Base-by-base conservation (phyloP, 2,888 invertebrate genomes). In the Megalurothrips usitatus region DNA sequence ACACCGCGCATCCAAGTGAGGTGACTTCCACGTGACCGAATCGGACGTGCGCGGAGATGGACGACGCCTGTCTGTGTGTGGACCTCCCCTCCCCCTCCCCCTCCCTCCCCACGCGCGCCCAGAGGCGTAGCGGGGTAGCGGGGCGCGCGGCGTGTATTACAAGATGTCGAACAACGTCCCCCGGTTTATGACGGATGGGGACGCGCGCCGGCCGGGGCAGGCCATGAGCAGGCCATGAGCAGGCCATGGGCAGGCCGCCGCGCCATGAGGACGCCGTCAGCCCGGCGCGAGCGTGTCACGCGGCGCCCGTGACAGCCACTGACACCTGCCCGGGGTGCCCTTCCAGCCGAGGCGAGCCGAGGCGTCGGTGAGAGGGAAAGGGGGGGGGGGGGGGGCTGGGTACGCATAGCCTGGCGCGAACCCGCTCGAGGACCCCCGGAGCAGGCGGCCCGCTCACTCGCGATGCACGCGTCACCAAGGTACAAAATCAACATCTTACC, bases 121-220 rank as follows among this genome's bases (percentile, higher is more conserved):
- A 43, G 34, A 6, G 34, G 34, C 34, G 34, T 43, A 43, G 34
- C 58, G 14, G 58, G 58, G 17, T 52, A 17, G 17, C 52, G 52
- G 52, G 1, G 52, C 52, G 34, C 34, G 34, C 34, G 6, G 34
- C 68, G 68, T 75, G 68, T 75, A 75, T 75, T 75, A 75, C 68
- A 75, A 75, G 68, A 75, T 75, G 68, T 75, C 68, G 68, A 75
- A 75, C 68, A 75, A 26, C 68, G 26, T 23, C 23, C 68, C 3
- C 68, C 23, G 68, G n/a, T 26, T n/a, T 58, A 75, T 75, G 68
- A 75, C 68, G 68, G 68, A 75, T 75, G 68, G 26, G 68, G 23
- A 23, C 68, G 58, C 26, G 23, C 6, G 10, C 68, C 23, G 23
- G 58, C n/a, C 26, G 11, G 26, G 68, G 23, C 26, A 19, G 68